Percentiles rank a stretch among this genome's conserved stretches.
Conservation (phyloP, 2,888 invertebrate genomes). For the Hyles lineata region DNA sequence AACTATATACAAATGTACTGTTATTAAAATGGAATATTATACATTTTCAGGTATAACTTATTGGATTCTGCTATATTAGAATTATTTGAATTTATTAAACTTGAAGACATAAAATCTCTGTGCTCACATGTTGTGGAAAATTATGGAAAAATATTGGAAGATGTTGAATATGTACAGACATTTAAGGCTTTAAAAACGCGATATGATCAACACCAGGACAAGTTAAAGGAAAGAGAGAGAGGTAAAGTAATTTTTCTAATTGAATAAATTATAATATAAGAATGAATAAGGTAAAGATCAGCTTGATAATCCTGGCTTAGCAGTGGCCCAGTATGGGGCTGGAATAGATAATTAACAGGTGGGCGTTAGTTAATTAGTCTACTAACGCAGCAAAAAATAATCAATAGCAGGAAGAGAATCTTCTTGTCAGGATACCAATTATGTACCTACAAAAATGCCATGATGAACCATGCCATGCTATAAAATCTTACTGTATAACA, state of each 20-base stretch:
- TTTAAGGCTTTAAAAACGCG: conserved; percentile 96
- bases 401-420: background rate
- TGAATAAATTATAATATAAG: too few relatives aligned
- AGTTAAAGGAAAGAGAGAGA: conserved; percentile 94
- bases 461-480: too few relatives aligned
- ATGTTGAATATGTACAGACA: conserved; percentile 98
- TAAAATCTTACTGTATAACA: too few relatives aligned
- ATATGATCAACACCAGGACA: conserved; percentile 96
- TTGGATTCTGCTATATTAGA: conserved; percentile 99
- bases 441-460: too few relatives aligned
- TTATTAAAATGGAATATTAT: background rate
- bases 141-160: conserved; percentile 96
- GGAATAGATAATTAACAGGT: too few relatives aligned
- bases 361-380: too few relatives aligned
- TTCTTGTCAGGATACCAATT: background rate
- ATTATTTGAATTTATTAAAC: conserved; percentile 99
- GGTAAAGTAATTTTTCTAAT: conserved; percentile 67
- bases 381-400: too few relatives aligned
- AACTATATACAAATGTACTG: too few relatives aligned
- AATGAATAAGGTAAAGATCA: too few relatives aligned
- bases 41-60: conserved; percentile 92
- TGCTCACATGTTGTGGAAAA: conserved; percentile 98
- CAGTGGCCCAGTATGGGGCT: too few relatives aligned
- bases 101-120: conserved; percentile 95
- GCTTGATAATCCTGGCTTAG: too few relatives aligned